These are phyloP conservation scores for Phocides pigmalion DNA, from an alignment of 1,140 invertebrate genomes.

Conservation along the genomic window DNA sequence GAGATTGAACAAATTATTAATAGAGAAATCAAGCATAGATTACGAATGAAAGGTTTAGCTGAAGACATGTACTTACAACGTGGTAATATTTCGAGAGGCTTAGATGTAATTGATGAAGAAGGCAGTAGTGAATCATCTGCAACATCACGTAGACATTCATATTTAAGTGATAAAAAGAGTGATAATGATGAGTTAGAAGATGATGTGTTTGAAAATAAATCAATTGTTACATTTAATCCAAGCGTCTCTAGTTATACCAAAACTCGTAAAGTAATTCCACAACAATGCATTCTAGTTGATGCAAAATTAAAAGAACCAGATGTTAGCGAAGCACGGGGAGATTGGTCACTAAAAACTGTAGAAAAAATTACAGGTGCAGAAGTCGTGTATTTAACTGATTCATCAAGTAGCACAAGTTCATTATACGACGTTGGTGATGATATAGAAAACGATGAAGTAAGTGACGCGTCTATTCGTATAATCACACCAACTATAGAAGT, in stretches of 20 bases:
- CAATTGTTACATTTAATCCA: constrained; percentile 18
- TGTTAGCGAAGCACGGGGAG: constrained; percentile 74
- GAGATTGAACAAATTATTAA: constrained; percentile 75
- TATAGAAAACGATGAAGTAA: constrained; percentile 61
- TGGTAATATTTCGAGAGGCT: constrained; percentile 83
- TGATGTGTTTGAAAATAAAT: constrained; percentile 74
- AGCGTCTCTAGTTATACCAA: not conserved
- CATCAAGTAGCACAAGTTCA: constrained; percentile 80
- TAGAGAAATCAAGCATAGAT: constrained; percentile 72
- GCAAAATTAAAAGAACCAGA: constrained; percentile 78
- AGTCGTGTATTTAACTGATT: constrained; percentile 80
- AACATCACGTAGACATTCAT: constrained; percentile 73
- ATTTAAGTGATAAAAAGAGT: constrained; percentile 74
- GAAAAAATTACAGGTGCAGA: constrained; percentile 78
- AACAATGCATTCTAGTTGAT: constrained; percentile 76
- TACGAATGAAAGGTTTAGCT: constrained; percentile 84
- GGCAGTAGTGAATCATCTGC: constrained; percentile 84
- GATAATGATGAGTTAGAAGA: constrained; percentile 79
- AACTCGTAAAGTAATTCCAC: constrained; percentile 60
- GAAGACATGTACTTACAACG: constrained; percentile 84
- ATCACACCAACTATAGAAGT: constrained; percentile 81
- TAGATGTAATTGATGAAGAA: constrained; percentile 89
- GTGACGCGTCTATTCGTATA: constrained; percentile 73
- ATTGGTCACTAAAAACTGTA: constrained; percentile 73
- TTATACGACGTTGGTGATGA: constrained; percentile 71